phyloP scores from a whole-genome alignment of 2,797 vertebrate genomes.

The Australoheros facetus region DNA sequence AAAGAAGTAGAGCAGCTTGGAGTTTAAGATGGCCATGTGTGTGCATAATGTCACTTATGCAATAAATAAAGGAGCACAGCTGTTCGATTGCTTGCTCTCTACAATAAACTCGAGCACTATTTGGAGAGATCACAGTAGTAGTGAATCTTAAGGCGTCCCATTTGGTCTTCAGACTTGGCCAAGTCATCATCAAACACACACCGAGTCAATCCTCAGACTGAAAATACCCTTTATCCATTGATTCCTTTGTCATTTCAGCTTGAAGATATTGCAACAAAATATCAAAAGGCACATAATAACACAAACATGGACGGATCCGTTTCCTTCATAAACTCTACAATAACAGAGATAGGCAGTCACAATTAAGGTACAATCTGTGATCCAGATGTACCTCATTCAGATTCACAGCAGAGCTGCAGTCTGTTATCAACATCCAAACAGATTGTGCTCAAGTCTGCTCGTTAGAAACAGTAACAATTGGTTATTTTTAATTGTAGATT shows the following conservation, averaged over 20 bases:
- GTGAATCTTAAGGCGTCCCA: constrained; percentile 24
- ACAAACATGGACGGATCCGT: background rate
- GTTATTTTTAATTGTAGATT: background rate
- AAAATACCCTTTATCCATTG: constrained; percentile 11
- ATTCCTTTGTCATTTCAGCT: background rate
- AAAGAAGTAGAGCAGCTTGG: background rate
- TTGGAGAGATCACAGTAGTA: constrained; percentile 14
- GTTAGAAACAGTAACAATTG: background rate
- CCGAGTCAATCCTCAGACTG: background rate
- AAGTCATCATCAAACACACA: background rate
- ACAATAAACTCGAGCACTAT: constrained; percentile 3
- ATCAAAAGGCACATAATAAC: background rate
- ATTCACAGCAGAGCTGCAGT: background rate
- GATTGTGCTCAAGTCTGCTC: background rate
- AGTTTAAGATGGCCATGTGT: constrained; percentile 3
- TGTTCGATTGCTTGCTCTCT: constrained; percentile 24
- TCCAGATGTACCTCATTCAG: constrained; percentile 22
- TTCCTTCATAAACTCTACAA: constrained; percentile 3
- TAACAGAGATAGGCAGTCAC: background rate
- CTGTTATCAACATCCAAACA: background rate
- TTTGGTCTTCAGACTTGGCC: constrained; percentile 12
- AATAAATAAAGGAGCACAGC: constrained; percentile 11
- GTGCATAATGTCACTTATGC: background rate
- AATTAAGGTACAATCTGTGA: constrained; percentile 14
- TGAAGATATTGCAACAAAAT: background rate